Evolutionary conservation across 2,888 invertebrate species (phyloP).

Genomic region (Mactromeris polynyma): DNA sequence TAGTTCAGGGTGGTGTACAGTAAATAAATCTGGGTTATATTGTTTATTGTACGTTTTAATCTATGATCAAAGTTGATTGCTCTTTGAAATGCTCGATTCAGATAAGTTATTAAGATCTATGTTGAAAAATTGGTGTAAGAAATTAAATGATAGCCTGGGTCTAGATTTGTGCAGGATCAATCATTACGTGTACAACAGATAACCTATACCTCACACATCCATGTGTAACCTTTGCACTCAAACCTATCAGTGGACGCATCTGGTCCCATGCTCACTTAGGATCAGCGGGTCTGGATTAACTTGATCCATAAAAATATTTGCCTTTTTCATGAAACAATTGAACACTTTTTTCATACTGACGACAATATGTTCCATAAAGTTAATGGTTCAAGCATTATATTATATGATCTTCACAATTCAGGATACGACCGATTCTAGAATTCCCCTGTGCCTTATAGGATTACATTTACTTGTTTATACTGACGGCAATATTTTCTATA

Average conservation of each 20-base stretch:
- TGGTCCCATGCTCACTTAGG: background rate
- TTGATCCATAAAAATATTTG: too few relatives aligned
- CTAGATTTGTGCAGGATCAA: background rate
- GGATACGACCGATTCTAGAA: background rate
- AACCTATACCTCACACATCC: background rate
- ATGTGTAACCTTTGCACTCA: background rate
- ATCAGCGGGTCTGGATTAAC: too few relatives aligned
- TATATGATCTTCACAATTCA: background rate
- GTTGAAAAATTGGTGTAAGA: background rate
- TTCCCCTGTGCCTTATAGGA: too few relatives aligned
- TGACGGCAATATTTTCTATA: too few relatives aligned
- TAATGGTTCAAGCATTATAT: too few relatives aligned
- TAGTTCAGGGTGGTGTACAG: background rate
- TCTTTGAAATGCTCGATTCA: background rate
- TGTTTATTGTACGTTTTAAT: background rate
- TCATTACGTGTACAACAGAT: background rate
- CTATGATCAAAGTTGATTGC: background rate
- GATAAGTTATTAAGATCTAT: background rate
- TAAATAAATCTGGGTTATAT: background rate
- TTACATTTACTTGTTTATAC: too few relatives aligned
- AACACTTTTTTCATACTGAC: background rate
- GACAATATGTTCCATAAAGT: too few relatives aligned
- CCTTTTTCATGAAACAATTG: too few relatives aligned
- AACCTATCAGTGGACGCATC: background rate
- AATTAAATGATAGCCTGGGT: too few relatives aligned